Conservation (phyloP, 2,113 vertebrate genomes). For the Silurus meridionalis region DNA sequence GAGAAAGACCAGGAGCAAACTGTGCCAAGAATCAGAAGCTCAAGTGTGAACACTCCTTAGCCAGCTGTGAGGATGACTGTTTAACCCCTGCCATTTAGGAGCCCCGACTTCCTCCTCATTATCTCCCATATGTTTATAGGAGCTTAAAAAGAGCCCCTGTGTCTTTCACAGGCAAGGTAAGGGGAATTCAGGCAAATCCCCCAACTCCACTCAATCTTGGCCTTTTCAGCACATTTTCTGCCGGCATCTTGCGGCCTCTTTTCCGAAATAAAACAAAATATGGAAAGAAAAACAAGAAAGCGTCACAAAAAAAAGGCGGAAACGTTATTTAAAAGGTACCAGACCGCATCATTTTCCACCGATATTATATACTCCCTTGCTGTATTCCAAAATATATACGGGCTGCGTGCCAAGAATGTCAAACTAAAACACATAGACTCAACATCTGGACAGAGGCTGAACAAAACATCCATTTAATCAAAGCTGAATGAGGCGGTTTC, state of each 20-base stretch:
- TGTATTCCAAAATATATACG: conserved; percentile 99
- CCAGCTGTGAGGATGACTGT: conserved; percentile 49
- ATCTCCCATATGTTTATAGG: conserved; percentile 58
- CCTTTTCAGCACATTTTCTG: conserved; percentile 74
- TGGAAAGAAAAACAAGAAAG: conserved; percentile 99
- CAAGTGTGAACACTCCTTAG: conserved; percentile 26
- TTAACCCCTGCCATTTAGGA: conserved; percentile 66
- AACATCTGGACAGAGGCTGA: conserved; percentile 98
- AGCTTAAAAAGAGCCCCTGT: conserved; percentile 43
- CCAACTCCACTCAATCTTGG: conserved; percentile 62
- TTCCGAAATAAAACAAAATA: conserved; percentile 98
- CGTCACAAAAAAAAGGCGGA: conserved; percentile 96
- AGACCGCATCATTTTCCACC: conserved; percentile 99
- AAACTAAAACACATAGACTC: conserved; percentile 92
- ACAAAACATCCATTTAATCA: conserved; percentile 99
- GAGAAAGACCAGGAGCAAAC: conserved; percentile 45
- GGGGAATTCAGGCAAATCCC: conserved; percentile 60
- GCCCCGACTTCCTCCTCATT: conserved; percentile 62
- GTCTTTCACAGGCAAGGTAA: conserved; percentile 37
- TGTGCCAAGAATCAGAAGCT: conserved; percentile 30
- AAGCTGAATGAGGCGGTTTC: conserved; percentile 92
- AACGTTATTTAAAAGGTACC: conserved; percentile 99
- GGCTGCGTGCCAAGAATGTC: conserved; percentile 93
- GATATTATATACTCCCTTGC: conserved; percentile 99
- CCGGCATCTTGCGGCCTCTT: conserved; percentile 72